Base-by-base conservation (phyloP, 1,140 invertebrate species). In the Hycleus cichorii region DNA sequence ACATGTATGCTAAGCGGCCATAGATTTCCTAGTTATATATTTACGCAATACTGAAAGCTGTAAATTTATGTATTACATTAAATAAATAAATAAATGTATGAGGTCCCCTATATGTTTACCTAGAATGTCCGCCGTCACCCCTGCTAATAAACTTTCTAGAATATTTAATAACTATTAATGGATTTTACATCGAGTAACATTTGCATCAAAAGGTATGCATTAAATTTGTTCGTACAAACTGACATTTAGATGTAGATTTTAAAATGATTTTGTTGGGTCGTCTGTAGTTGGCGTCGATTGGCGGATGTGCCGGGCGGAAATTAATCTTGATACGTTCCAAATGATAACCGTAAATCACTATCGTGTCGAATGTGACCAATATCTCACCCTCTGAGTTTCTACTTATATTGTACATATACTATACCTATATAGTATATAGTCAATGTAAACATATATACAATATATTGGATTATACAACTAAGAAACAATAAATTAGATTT, bases 21-120 rank as follows among this genome's bases (percentile, higher is more conserved):
- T 51, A 56, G 54, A 50, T 60, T 58, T 57, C 47, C 50, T 43
- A 39, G 26, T 47, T 49, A 47, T 48, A 52, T 60, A 58, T 64
- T 66, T 60, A 64, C 59, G 62, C 62, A 61, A 57, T 58, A 62
- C 57, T 47, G 57, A 42, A 57, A 27, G 39, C 46, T n/a, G 56
- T 67, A 67, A 18, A 67, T 67, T 67, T 67, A 67, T 67, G 65
- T 60, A 64, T 65, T 65, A 64, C 64, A 67, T 65, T 67, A 67
- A 67, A 67, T 67, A 65, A 65, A 32, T 32, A 32, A 32, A 65
- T 65, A 64, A 63, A 63, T 63, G 60, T 61, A 59, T 54, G 50
- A 63, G 50, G 55, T 63, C 46, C 47, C 53, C 38, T 46, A 46
- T 32, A 57, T 43, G 39, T 46, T 39, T 7, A 7, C 4, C 4